Percentiles rank a stretch among this genome's conserved stretches.
These are phyloP conservation scores for Carlito syrichta DNA, from an alignment of 2,113 vertebrate species.

Conservation along the genomic window DNA sequence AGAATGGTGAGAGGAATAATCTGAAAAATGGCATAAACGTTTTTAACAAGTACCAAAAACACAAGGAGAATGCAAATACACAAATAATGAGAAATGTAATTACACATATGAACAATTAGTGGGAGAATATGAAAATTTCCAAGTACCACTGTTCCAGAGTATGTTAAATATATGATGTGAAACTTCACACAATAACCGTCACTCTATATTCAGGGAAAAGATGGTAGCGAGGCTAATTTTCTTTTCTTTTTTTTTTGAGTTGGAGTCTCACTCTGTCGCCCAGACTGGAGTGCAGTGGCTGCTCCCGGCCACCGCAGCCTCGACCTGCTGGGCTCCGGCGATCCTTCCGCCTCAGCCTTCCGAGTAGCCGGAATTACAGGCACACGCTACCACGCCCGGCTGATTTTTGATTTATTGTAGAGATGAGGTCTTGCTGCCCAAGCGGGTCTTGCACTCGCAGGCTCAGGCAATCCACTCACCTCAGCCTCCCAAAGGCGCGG, in stretches of 20 bases:
- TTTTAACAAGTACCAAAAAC: slow-evolving; percentile 61
- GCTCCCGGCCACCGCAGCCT: too few species aligned
- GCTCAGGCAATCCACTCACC: too few species aligned
- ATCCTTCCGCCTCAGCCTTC: too few species aligned
- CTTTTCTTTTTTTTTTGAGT: slow-evolving; percentile 34
- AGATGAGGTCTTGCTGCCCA: too few species aligned
- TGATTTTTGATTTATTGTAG: too few species aligned
- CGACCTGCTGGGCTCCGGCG: too few species aligned
- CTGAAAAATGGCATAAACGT: slow-evolving; percentile 69
- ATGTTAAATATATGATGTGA: neutral
- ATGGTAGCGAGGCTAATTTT: neutral
- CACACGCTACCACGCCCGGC: too few species aligned
- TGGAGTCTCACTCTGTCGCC: too few species aligned
- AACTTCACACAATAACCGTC: neutral
- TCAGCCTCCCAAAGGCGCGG: too few species aligned
- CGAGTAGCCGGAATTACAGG: too few species aligned
- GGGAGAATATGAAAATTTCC: neutral
- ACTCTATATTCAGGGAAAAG: neutral
- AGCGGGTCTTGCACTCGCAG: too few species aligned
- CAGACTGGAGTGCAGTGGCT: too few species aligned
- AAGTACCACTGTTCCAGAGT: neutral
- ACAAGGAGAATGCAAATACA: slow-evolving; percentile 59
- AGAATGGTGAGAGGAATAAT: slow-evolving; percentile 39
- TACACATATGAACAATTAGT: slow-evolving; percentile 37
- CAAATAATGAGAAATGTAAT: slow-evolving; percentile 45